Conservation (phyloP, 2,797 vertebrate genomes). For the Poecile montanus region DNA sequence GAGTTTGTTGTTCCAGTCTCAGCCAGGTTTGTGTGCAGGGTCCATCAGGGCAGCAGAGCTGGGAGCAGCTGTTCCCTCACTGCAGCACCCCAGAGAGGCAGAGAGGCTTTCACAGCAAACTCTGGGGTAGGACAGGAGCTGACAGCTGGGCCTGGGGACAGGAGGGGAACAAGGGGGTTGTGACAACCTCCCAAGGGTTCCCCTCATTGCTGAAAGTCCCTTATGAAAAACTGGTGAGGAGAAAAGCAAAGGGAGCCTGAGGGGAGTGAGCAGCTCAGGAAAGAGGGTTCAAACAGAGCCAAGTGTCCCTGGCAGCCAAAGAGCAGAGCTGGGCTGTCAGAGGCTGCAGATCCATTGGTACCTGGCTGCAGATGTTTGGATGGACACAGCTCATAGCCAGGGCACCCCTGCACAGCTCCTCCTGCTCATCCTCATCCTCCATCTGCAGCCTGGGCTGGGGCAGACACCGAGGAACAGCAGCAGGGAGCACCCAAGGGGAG, state of each 20-base stretch:
- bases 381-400: not conserved
- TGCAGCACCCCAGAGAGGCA: not conserved
- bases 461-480: not conserved
- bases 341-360: not conserved
- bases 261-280: not conserved
- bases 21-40: not conserved
- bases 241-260: not conserved
- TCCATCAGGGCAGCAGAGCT: not conserved
- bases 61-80: not conserved
- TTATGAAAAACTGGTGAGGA: not conserved
- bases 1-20: not conserved
- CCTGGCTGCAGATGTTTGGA: not conserved
- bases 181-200: not conserved
- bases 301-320: not conserved
- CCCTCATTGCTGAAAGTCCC: not conserved
- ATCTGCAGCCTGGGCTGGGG: not conserved
- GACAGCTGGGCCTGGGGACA: not conserved
- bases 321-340: not conserved
- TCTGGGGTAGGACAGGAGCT: not conserved
- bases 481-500: not conserved
- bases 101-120: not conserved
- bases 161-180: not conserved
- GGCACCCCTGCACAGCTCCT: not conserved
- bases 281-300: not conserved
- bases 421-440: not conserved